These are phyloP conservation scores for Frieseomelitta varia DNA, from an alignment of 1,140 invertebrate species.

Conservation along the genomic window DNA sequence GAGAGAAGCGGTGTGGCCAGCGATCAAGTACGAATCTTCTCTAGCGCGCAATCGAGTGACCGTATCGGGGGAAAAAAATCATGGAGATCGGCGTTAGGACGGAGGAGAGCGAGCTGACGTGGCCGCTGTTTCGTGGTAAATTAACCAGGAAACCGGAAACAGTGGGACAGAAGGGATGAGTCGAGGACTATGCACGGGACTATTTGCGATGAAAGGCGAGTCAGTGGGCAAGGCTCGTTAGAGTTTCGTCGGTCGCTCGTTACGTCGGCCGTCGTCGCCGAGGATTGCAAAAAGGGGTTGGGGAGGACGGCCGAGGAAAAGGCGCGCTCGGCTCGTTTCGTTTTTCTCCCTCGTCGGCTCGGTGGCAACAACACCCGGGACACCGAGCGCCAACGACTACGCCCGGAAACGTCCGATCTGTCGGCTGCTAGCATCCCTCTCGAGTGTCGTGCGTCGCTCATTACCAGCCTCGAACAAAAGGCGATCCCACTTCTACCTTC, in stretches of 20 bases:
- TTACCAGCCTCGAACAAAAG: conserved; percentile 65
- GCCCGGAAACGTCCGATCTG: conserved; percentile 62
- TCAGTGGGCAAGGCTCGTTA: conserved; percentile 65
- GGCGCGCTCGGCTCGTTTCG: conserved; percentile 54
- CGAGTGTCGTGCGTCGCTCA: conserved; percentile 63
- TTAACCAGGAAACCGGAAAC: conserved; percentile 52
- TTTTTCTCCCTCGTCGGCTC: conserved; percentile 46
- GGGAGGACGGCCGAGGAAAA: conserved; percentile 44
- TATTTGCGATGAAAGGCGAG: conserved; percentile 62
- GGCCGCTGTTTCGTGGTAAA: conserved; percentile 48
- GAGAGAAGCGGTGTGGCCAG: too few species aligned
- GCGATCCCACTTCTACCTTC: conserved; percentile 50
- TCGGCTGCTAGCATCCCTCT: conserved; percentile 38
- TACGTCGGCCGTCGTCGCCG: conserved; percentile 40
- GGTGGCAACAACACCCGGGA: conserved; percentile 14
- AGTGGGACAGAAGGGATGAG: not conserved
- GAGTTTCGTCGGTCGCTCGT: conserved; percentile 63
- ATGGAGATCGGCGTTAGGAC: conserved; percentile 21
- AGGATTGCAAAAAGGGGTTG: conserved; percentile 44
- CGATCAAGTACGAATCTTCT: conserved; percentile 2
- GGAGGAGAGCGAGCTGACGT: too few species aligned
- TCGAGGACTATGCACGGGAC: not conserved
- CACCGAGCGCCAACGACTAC: not conserved
- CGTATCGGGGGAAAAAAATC: conserved; percentile 34
- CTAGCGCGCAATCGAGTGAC: conserved; percentile 14